Conservation (phyloP, 2,113 vertebrate species). For the Chunga burmeisteri region DNA sequence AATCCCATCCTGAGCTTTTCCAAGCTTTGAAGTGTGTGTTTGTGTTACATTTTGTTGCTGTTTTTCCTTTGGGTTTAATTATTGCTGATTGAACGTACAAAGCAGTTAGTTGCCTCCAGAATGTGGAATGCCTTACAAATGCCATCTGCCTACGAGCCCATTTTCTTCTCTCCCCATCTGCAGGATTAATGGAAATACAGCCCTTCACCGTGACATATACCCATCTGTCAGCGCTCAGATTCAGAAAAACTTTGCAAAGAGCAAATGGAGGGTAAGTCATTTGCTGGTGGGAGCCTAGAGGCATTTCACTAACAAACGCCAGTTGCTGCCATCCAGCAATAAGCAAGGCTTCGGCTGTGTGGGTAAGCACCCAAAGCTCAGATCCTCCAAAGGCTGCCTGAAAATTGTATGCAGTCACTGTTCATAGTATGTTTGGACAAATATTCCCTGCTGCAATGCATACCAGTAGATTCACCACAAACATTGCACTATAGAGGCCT, state of each 20-base stretch:
- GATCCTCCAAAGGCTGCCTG: not conserved
- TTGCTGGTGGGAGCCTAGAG: not conserved
- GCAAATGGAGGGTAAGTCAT: constrained; percentile 89
- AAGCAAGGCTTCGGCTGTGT: not conserved
- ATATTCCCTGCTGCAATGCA: not conserved
- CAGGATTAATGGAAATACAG: constrained; percentile 90
- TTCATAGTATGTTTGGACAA: not conserved
- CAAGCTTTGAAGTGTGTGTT: constrained; percentile 49
- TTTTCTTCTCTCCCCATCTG: constrained; percentile 49
- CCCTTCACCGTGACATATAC: constrained; percentile 86
- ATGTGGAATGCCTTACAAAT: constrained; percentile 56
- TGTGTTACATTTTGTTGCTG: constrained; percentile 54
- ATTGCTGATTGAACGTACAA: constrained; percentile 64
- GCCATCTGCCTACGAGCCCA: constrained; percentile 55
- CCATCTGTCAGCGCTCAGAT: constrained; percentile 90
- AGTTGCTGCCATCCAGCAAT: not conserved
- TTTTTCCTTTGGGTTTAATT: constrained; percentile 70
- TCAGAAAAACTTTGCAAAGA: constrained; percentile 91
- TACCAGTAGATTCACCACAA: not conserved
- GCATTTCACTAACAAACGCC: not conserved
- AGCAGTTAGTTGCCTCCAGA: constrained; percentile 35
- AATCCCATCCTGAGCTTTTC: constrained; percentile 21
- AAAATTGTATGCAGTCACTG: not conserved
- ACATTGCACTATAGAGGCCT: fast-evolving
- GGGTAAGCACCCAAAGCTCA: not conserved